phyloP scores from a whole-genome alignment of 2,797 vertebrate species.

The Coracias cyanogaster region DNA sequence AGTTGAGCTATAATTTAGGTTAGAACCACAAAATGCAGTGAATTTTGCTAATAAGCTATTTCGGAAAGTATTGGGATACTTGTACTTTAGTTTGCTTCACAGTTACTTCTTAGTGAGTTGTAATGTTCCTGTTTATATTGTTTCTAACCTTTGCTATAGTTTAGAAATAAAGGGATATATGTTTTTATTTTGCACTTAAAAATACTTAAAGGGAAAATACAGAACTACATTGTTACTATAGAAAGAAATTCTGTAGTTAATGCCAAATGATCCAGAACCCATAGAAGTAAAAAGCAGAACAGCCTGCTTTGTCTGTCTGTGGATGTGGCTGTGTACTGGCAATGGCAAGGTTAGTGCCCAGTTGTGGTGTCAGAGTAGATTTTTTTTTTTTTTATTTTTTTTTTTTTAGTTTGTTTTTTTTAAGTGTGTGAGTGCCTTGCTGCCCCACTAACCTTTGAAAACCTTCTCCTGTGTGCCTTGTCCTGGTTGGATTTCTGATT shows the following conservation, averaged over 20 bases:
- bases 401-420: neutral
- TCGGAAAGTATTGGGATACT: neutral
- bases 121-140: neutral
- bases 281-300: neutral
- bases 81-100: neutral
- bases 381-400: neutral
- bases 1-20: conserved; percentile 49
- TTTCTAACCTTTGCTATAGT: neutral
- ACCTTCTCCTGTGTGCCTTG: neutral
- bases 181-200: neutral
- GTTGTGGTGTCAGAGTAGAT: neutral
- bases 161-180: neutral
- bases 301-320: neutral
- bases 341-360: neutral
- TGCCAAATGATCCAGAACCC: neutral
- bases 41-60: neutral
- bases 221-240: neutral
- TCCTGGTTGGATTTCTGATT: neutral
- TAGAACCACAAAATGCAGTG: conserved; percentile 9
- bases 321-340: neutral
- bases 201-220: neutral
- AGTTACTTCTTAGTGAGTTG: neutral
- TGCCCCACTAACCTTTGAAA: neutral
- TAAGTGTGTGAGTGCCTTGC: neutral
- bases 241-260: neutral